These are phyloP conservation scores for Philonicus albiceps DNA, from an alignment of 2,888 invertebrate genomes.

Conservation along the genomic window DNA sequence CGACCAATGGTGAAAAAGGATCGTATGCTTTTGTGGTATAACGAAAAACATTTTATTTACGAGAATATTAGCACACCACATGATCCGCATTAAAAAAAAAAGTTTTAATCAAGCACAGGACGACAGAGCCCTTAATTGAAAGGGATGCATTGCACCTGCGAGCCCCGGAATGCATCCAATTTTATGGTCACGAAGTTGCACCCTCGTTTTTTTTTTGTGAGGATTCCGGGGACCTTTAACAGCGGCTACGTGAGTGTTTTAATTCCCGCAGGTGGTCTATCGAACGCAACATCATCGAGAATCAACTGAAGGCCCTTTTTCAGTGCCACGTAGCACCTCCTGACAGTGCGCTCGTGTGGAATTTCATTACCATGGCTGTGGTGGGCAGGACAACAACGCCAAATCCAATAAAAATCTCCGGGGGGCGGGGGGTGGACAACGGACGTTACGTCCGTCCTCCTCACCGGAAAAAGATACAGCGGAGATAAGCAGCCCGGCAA, in stretches of 20 bases:
- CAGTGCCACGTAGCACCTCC: neutral
- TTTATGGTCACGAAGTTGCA: neutral
- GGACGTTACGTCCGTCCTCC: neutral
- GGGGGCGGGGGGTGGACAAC: too few species aligned
- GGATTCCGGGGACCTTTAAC: neutral
- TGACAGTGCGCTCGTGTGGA: neutral
- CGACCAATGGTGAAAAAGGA: neutral
- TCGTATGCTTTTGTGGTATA: neutral
- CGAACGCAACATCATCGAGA: neutral
- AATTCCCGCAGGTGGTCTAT: neutral
- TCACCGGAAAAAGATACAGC: neutral
- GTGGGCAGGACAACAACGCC: neutral
- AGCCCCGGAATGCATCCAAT: neutral
- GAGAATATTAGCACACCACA: neutral
- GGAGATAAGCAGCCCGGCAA: neutral
- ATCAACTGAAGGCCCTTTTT: neutral
- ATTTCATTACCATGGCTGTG: neutral
- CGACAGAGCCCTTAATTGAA: neutral
- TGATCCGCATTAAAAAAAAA: neutral
- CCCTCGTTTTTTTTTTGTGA: too few species aligned
- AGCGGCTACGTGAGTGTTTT: neutral
- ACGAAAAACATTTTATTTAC: neutral
- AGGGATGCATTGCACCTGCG: neutral
- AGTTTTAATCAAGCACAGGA: neutral
- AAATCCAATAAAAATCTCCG: neutral